Conservation (phyloP, 2,113 vertebrate genomes). For the Mungos mungo region DNA sequence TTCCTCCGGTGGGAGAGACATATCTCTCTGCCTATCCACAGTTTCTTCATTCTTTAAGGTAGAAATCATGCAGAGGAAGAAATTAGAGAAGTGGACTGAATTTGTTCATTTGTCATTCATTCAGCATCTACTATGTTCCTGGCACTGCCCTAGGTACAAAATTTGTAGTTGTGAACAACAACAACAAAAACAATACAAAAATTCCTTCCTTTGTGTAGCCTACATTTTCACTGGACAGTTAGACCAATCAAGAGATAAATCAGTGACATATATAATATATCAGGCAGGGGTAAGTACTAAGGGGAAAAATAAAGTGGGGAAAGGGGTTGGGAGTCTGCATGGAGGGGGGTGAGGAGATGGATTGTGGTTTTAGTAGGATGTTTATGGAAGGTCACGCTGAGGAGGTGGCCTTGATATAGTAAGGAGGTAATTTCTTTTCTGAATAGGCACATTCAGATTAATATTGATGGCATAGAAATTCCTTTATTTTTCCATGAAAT, state of each 20-base stretch:
- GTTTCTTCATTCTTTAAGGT: not conserved
- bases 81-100: not conserved
- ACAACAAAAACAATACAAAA: not conserved
- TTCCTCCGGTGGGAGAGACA: not conserved
- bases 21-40: not conserved
- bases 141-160: not conserved
- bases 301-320: not conserved
- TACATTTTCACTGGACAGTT: not conserved
- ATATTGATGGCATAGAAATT: not conserved
- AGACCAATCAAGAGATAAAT: not conserved
- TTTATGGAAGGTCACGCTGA: not conserved
- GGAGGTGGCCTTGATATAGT: not conserved
- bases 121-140: not conserved
- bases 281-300: not conserved
- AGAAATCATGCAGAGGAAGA: not conserved
- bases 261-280: not conserved
- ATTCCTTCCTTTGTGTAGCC: not conserved
- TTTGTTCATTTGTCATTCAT: not conserved
- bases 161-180: not conserved
- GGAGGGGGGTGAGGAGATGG: not conserved
- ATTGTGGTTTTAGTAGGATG: not conserved
- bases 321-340: not conserved
- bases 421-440: not conserved
- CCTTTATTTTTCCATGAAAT: not conserved
- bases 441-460: not conserved